Evolutionary conservation across 2,113 vertebrate species (phyloP), one percentile per base, ranked within the genome.

Genomic region (Catagonus wagneri): DNA sequence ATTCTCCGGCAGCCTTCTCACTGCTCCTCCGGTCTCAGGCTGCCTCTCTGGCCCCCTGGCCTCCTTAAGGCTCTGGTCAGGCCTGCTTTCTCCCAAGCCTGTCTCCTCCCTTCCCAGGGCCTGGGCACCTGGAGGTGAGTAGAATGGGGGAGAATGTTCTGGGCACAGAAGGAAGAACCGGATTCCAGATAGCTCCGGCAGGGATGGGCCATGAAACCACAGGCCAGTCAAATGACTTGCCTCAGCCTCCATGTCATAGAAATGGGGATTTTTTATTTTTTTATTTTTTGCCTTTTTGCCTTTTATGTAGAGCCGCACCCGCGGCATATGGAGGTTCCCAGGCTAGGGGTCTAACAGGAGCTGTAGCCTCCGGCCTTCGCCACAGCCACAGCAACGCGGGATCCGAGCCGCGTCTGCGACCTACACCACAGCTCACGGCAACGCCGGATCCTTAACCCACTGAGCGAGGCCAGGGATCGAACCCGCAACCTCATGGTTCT

Each of bases 161-260:
- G 20, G 25, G 20, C 19, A 15, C 29, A 17, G 27, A 83, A 39
- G 15, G 32, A 68, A n/a, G 3, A 36, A 13, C 75, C 29, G 75
- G 23, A 23, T 78, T 52, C 68, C 50, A 61, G 23, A 27, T 0
- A 22, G 27, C 76, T 83, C 36, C 25, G 60, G 20, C 29, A 39
- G 36, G 7, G 4, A 34, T 0, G 1, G 25, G 11, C 52, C 16
- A 1, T 27, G 69, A 52, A 61, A 61, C 20, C 68, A 15, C 5
- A 15, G 29, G 22, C 52, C 27, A 56, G 44, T 69, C 71, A 50
- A 6, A 20, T 1, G 20, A 8, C 10, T 7, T 25, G 29, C 20
- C 63, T 87, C 60, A 39, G 74, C 50, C 54, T 86, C 32, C 39
- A 7, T 29, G 50, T 76, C 34, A n/a, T 44, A 60, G 86, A 92